phyloP scores from a whole-genome alignment of 1,140 invertebrate species.

The Diachasmimorpha longicaudata region DNA sequence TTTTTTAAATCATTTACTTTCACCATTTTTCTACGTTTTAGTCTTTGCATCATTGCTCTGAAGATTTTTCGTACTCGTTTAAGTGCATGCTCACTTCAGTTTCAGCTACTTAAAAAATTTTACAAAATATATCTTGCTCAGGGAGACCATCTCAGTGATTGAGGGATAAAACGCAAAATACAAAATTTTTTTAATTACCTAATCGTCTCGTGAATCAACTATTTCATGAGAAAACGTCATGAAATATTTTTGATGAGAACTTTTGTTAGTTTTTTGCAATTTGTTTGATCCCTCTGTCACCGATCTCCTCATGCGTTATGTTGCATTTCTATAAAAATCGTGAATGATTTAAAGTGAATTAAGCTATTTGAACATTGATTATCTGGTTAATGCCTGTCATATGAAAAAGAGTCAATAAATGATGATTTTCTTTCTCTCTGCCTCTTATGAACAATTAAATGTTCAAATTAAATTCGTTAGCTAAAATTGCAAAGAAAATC shows the following conservation, averaged over 20 bases:
- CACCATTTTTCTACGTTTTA: not conserved
- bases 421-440: not conserved
- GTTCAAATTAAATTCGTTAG: not conserved
- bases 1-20: not conserved
- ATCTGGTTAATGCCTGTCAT: not conserved
- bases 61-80: not conserved
- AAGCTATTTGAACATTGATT: not conserved
- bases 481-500: not conserved
- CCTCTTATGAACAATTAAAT: not conserved
- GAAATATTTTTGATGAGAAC: too few species aligned
- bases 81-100: not conserved
- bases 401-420: not conserved
- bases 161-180: not conserved
- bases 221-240: too few species aligned
- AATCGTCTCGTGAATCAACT: too few species aligned
- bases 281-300: not conserved
- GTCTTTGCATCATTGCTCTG: constrained; percentile 10
- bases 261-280: too few species aligned
- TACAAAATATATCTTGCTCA: not conserved
- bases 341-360: not conserved
- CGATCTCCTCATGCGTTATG: not conserved
- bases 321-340: not conserved
- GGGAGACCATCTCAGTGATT: not conserved
- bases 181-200: not conserved
- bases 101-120: not conserved